These are phyloP conservation scores for Sitobion miscanthi DNA, from an alignment of 1,140 invertebrate species.

Conservation along the genomic window DNA sequence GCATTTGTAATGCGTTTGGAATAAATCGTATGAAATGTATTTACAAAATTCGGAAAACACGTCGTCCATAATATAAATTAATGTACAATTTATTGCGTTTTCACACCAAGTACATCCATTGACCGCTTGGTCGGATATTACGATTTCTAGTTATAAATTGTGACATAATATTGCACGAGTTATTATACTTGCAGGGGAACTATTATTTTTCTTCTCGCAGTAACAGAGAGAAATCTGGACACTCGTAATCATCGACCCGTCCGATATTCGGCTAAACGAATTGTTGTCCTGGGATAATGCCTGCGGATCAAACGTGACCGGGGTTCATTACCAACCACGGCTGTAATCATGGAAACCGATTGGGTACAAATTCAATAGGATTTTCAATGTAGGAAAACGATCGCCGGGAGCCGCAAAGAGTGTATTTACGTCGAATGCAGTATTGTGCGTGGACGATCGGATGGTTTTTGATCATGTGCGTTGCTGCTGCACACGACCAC, in stretches of 20 bases:
- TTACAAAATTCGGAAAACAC: background rate
- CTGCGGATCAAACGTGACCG: slow-evolving; percentile 40
- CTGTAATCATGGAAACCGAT: slow-evolving; percentile 42
- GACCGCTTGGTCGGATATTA: background rate
- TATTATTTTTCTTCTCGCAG: background rate
- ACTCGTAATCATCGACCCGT: background rate
- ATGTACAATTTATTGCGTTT: background rate
- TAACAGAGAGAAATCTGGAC: background rate
- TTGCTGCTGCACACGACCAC: background rate
- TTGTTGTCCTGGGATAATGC: slow-evolving; percentile 40
- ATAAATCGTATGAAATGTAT: background rate
- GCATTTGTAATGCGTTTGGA: background rate
- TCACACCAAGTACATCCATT: background rate
- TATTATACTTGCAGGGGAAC: background rate
- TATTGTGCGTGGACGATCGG: background rate
- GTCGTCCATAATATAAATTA: background rate
- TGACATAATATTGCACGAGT: background rate
- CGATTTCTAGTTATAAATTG: background rate
- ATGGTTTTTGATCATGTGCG: background rate
- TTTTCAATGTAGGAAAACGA: background rate
- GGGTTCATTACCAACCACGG: slow-evolving; percentile 24
- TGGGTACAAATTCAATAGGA: slow-evolving; percentile 51
- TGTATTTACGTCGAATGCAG: background rate
- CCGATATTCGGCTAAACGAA: slow-evolving; percentile 39
- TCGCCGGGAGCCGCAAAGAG: slow-evolving; percentile 24